Percentiles rank a stretch among this genome's conserved stretches.
phyloP scores from a whole-genome alignment of 2,888 invertebrate genomes.

The Lasioglossum vierecki region DNA sequence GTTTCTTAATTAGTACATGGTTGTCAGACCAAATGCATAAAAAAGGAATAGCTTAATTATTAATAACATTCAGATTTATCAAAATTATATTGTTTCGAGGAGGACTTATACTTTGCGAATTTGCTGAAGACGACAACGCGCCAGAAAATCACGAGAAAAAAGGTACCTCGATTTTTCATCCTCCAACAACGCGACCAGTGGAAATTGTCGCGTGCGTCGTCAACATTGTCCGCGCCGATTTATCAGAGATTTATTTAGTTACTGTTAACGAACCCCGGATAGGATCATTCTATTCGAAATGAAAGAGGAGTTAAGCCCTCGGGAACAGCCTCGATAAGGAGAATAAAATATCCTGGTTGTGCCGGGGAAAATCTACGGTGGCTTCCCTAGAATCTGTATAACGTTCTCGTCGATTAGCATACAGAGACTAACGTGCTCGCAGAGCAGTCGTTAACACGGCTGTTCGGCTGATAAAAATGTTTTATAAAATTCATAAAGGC shows the following conservation, averaged over 20 bases:
- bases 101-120: neutral
- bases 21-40: no score
- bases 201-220: conserved; percentile 42
- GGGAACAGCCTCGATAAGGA: conserved; percentile 10
- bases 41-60: no score
- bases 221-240: conserved; percentile 7
- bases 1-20: no score
- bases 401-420: neutral
- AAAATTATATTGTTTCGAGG: no score
- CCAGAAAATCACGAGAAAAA: neutral
- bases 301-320: conserved; percentile 1
- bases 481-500: neutral
- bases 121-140: neutral
- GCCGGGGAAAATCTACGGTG: neutral
- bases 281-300: conserved; percentile 38
- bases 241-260: conserved; percentile 37
- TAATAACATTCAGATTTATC: no score
- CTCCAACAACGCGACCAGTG: neutral
- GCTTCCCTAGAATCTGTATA: neutral
- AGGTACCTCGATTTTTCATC: neutral
- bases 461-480: neutral
- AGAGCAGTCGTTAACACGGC: neutral
- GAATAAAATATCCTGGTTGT: conserved; percentile 7
- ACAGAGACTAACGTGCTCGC: neutral
- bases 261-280: conserved; percentile 31